Evolutionary conservation across 2,113 vertebrate species (phyloP), one percentile per base, ranked within the genome.

Genomic region (Ia io): DNA sequence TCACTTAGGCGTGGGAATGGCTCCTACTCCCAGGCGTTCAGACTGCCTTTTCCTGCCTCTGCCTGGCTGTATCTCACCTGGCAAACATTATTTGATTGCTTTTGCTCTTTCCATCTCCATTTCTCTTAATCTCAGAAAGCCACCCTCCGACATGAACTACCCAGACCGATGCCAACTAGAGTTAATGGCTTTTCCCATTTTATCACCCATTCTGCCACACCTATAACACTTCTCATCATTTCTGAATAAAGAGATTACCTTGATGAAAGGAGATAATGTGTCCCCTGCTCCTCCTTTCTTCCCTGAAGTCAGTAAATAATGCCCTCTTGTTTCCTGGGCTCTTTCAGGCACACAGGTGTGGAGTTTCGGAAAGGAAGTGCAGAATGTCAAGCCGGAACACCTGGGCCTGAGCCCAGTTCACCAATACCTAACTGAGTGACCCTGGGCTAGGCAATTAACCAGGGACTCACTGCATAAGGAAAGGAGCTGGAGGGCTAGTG

Each of bases 1-100:
- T 23, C 17, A 13, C 35, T 28, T 0, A n/a, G 28, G 40, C 28
- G 25, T 0, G 6, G 28, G 37, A 17, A 23, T 16, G 49, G 9
- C 42, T 42, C 25, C 30, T 25, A 25, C 51, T 35, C 9, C 40
- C 67, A 80, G 28, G 40, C 25, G 44, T 47, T 35, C 63, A 56
- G 22, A 32, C 14, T 84, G n/a, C 2, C 53, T 61, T 84, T 37
- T 17, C n/a, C 30, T 53, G 8, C 25, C 6, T 3, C 17, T 77
- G 11, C 82, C 51, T 53, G 30, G 18, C 69, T 59, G 0, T n/a
- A 47, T 20, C 65, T 71, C 35, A 71, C 10, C 12, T 56, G 23
- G 32, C 5, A 42, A 30, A 8, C 1, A 12, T 13, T 20, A 30
- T n/a, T 70, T 42, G 30, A 42, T 11, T 76, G 32, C 22, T 37